Base-by-base conservation (phyloP, 1,140 invertebrate species). In the Apolygus lucorum region DNA sequence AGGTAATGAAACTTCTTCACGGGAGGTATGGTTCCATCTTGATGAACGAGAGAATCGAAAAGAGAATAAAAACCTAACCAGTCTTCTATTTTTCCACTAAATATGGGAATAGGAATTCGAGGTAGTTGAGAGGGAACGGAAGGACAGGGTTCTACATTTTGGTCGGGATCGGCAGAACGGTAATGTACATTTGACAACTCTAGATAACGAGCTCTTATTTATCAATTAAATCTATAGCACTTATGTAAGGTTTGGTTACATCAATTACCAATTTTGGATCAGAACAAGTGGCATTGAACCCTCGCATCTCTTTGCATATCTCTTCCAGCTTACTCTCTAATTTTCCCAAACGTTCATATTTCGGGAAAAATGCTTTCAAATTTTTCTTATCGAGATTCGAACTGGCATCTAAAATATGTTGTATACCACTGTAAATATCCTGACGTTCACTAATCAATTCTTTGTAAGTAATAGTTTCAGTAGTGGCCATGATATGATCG, bases 301-400 rank as follows among this genome's bases (percentile, higher is more conserved):
- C 34, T 8, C 34, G 34, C 34, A 49, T 49, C 8, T 49, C 17
- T 49, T 49, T 49, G 34, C 34, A 17, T 11, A 49, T 49, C 34
- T 49, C 34, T 49, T 49, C 34, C 34, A 49, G 34, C 34, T 49
- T 49, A 49, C 34, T 49, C 34, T 49, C 34, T 49, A 49, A 49
- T 49, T 49, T 49, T 49, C 34, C 34, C 17, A 49, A 8, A 49
- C 34, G 34, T 17, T 49, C 34, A 49, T 49, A 49, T 49, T 49
- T 49, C 34, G 34, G 34, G 34, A 49, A 49, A 49, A 49, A 49
- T 49, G 34, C 34, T 49, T 49, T 49, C 34, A 49, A 49, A 49
- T 49, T 49, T 49, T 49, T 49, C 34, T 49, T 49, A 49, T 49
- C 34, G 17, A 49, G 34, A 49, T 49, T 49, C 8, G 34, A 49